phyloP scores from a whole-genome alignment of 2,888 invertebrate genomes.

The Portevinia maculata region DNA sequence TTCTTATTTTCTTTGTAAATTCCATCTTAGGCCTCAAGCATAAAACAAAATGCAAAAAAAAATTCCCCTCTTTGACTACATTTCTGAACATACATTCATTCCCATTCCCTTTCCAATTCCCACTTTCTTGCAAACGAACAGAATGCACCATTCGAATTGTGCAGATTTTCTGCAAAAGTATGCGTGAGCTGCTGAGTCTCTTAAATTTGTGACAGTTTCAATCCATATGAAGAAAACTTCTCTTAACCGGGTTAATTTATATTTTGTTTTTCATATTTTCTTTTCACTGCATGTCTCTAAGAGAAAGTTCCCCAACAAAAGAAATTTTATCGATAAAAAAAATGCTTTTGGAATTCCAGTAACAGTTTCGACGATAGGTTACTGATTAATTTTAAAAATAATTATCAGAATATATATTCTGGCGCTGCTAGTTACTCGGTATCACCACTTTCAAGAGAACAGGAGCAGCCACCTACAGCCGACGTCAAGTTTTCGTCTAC shows the following conservation, averaged over 20 bases:
- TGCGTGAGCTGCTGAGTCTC: conserved; percentile 11
- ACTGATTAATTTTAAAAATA: conserved; percentile 11
- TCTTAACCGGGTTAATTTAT: conserved; percentile 61
- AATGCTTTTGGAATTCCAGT: conserved; percentile 18
- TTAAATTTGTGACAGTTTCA: conserved; percentile 42
- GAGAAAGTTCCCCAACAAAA: conserved; percentile 62
- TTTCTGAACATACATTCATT: neutral
- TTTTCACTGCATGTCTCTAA: conserved; percentile 48
- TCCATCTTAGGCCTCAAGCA: neutral
- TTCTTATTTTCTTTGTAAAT: conserved; percentile 8
- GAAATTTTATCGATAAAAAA: conserved; percentile 8
- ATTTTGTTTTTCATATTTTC: conserved; percentile 62
- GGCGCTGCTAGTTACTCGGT: too few relatives aligned
- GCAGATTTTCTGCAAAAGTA: neutral
- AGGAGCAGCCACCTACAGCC: too few relatives aligned
- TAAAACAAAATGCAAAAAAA: neutral
- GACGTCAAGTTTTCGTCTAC: too few relatives aligned
- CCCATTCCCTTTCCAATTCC: conserved; percentile 7
- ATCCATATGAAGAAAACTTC: neutral
- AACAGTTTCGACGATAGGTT: conserved; percentile 6
- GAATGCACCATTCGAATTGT: neutral
- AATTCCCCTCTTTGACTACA: neutral
- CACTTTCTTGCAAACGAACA: too few relatives aligned
- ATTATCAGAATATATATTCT: neutral
- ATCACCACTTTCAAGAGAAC: too few relatives aligned